phyloP scores from a whole-genome alignment of 2,888 invertebrate genomes.

The Brachyptera putata region DNA sequence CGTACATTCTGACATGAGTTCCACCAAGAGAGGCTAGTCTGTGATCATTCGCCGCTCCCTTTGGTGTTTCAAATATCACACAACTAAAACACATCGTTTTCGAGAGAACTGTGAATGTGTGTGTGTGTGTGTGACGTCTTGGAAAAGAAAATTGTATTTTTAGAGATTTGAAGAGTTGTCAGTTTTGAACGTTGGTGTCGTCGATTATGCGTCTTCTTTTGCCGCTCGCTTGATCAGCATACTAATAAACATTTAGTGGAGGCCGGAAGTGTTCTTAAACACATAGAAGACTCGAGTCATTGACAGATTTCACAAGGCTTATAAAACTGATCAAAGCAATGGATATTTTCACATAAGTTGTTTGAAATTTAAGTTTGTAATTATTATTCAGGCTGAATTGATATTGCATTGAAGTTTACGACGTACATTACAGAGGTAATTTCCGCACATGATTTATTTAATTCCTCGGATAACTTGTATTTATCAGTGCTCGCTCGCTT shows the following conservation, averaged over 20 bases:
- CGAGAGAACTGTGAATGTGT: slow-evolving; percentile 10
- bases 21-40: neutral
- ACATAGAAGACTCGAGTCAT: neutral
- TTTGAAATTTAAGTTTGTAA: no score
- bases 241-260: neutral
- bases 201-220: neutral
- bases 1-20: slow-evolving; percentile 19
- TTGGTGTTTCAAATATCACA: slow-evolving; percentile 7
- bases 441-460: no score
- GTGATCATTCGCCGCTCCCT: slow-evolving; percentile 15
- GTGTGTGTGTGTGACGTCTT: slow-evolving; percentile 7
- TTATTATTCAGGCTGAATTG: no score
- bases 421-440: no score
- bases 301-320: no score
- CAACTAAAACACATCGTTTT: slow-evolving; percentile 10
- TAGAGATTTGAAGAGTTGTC: slow-evolving; percentile 11
- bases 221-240: neutral
- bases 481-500: no score
- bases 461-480: no score
- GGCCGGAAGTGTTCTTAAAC: neutral
- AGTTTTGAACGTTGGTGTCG: neutral
- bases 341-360: no score
- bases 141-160: slow-evolving; percentile 19
- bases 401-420: no score
- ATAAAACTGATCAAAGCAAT: no score